Evolutionary conservation across 2,797 vertebrate species (phyloP).

Genomic region (Sphenopsis melanotis): DNA sequence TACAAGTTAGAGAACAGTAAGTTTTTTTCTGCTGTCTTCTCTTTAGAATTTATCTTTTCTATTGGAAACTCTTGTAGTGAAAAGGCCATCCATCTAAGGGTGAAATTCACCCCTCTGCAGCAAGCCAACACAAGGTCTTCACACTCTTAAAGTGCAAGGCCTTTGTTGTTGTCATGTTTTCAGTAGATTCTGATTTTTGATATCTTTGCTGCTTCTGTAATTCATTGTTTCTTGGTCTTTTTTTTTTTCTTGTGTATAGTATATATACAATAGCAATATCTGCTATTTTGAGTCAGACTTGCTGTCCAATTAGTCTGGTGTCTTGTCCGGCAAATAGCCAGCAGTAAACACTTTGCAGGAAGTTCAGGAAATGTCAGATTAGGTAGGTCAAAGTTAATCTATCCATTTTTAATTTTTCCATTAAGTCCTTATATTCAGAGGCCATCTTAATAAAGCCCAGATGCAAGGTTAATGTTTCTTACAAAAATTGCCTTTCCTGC

Average conservation of each 20-base stretch:
- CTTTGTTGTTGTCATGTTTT: not conserved
- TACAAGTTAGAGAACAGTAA: not conserved
- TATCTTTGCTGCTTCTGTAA: not conserved
- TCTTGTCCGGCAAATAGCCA: not conserved
- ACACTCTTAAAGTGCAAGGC: not conserved
- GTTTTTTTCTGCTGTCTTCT: not conserved
- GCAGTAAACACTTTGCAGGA: not conserved
- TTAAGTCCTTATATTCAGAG: not conserved
- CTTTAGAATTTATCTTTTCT: not conserved
- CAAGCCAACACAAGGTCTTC: not conserved
- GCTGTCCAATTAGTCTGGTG: not conserved
- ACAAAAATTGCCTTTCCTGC: not conserved
- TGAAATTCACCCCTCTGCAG: not conserved
- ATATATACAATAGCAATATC: not conserved
- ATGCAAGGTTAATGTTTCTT: not conserved
- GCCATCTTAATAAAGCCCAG: not conserved
- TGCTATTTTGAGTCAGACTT: not conserved
- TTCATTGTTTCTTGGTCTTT: not conserved
- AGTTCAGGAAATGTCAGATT: not conserved
- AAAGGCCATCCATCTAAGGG: not conserved
- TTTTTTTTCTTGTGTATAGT: not conserved
- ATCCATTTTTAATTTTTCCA: not conserved
- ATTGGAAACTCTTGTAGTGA: not conserved
- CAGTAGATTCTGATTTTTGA: not conserved
- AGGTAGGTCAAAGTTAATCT: not conserved